A percentile compares a stretch with the other conserved stretches of the same genome.
phyloP scores from a whole-genome alignment of 1,140 invertebrate species.

The Lucilia cuprina region DNA sequence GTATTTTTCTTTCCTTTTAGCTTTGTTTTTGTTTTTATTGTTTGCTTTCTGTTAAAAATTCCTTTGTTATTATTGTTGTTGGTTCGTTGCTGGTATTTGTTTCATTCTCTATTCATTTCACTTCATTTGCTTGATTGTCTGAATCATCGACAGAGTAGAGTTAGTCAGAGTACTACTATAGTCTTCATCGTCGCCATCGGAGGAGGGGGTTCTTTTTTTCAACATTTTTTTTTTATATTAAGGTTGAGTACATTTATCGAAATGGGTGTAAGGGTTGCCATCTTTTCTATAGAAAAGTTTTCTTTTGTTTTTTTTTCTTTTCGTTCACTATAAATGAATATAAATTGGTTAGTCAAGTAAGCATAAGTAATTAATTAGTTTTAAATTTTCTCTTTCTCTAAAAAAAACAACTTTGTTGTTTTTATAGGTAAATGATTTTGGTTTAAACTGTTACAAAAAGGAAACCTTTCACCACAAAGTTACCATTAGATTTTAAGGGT shows the following conservation, averaged over 20 bases:
- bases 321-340: not conserved
- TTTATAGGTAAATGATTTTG: not conserved
- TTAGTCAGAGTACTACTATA: too few species aligned
- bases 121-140: conserved; percentile 59
- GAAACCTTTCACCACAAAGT: not conserved
- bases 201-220: not conserved
- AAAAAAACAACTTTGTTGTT: not conserved
- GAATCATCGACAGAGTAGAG: conserved; percentile 42
- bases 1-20: not conserved
- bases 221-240: not conserved
- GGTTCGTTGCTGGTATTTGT: not conserved
- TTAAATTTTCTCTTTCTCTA: not conserved
- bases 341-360: not conserved
- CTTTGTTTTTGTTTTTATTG: not conserved
- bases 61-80: not conserved
- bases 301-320: not conserved
- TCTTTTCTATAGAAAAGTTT: not conserved
- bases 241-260: not conserved
- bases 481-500: not conserved
- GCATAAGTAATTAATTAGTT: not conserved
- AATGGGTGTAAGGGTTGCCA: not conserved
- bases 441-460: not conserved
- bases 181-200: not conserved
- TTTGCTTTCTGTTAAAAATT: not conserved
- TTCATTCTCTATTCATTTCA: conserved; percentile 52